These are phyloP conservation scores for Aspidoscelis tigris DNA, from an alignment of 2,113 vertebrate species.

Conservation along the genomic window DNA sequence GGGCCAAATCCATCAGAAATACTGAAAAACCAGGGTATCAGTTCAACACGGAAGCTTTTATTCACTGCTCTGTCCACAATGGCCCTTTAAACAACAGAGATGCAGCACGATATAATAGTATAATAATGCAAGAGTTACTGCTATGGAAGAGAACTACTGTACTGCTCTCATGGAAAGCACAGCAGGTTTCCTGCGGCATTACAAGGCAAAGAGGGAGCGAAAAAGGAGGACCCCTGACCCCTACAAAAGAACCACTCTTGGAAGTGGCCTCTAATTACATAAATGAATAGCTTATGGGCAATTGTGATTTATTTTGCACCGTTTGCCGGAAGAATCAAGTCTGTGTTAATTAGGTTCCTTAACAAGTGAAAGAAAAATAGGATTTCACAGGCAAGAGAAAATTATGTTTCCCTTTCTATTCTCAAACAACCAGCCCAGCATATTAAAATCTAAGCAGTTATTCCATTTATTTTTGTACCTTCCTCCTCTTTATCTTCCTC, in stretches of 20 bases:
- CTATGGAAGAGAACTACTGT: background rate
- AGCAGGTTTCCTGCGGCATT: background rate
- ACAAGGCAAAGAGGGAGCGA: background rate
- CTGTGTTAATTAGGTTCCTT: background rate
- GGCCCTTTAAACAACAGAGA: too few species aligned
- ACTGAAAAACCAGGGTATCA: too few species aligned
- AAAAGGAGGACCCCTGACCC: background rate
- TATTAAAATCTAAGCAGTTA: conserved; percentile 52
- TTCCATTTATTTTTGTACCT: conserved; percentile 48
- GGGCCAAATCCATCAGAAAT: too few species aligned
- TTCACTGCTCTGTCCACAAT: too few species aligned
- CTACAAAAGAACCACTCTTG: background rate
- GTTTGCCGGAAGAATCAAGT: conserved; percentile 20
- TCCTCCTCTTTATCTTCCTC: conserved; percentile 23
- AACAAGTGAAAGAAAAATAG: conserved; percentile 41
- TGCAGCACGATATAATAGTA: too few species aligned
- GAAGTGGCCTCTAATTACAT: background rate
- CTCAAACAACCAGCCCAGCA: conserved; percentile 34
- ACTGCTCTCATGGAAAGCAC: background rate
- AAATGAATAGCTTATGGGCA: conserved; percentile 7
- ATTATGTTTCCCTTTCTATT: conserved; percentile 47
- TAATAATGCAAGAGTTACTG: too few species aligned
- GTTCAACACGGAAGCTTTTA: too few species aligned
- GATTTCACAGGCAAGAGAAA: conserved; percentile 38
- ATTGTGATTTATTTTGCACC: conserved; percentile 27